phyloP scores from a whole-genome alignment of 2,888 invertebrate species.

The Agrypnus murinus region DNA sequence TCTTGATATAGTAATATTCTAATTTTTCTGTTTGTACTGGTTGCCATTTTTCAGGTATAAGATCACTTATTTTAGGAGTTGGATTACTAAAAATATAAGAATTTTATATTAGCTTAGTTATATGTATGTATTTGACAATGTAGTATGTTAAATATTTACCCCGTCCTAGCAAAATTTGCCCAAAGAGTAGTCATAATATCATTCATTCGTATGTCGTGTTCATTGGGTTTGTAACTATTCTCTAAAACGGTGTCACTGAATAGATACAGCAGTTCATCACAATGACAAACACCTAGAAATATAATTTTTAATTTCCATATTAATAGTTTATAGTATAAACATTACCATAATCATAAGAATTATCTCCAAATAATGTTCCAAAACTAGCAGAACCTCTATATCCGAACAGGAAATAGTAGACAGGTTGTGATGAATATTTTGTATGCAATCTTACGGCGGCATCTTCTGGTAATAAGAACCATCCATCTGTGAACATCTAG shows the following conservation, averaged over 20 bases:
- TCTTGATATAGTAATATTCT: conserved; percentile 74
- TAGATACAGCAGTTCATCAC: conserved; percentile 87
- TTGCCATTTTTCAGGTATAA: conserved; percentile 74
- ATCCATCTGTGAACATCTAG: conserved; percentile 81
- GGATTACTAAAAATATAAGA: conserved; percentile 76
- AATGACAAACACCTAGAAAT: conserved; percentile 82
- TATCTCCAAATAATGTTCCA: conserved; percentile 80
- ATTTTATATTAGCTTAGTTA: conserved; percentile 71
- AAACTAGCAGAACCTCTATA: conserved; percentile 81
- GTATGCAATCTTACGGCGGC: conserved; percentile 76
- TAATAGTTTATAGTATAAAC: too few species aligned
- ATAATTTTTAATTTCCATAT: too few species aligned
- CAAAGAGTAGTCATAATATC: conserved; percentile 79
- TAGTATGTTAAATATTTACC: too few species aligned
- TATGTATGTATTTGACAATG: too few species aligned
- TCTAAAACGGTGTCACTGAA: conserved; percentile 79
- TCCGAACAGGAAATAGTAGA: conserved; percentile 80
- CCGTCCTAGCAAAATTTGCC: conserved; percentile 84
- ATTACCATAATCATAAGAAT: conserved; percentile 76
- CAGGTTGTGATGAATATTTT: conserved; percentile 73
- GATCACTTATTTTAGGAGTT: conserved; percentile 72
- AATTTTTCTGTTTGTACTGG: conserved; percentile 72
- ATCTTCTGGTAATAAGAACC: conserved; percentile 79
- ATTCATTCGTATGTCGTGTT: conserved; percentile 71
- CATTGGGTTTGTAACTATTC: conserved; percentile 67